Conservation (phyloP, 2,113 vertebrate genomes). For the Deroptyus accipitrinus region DNA sequence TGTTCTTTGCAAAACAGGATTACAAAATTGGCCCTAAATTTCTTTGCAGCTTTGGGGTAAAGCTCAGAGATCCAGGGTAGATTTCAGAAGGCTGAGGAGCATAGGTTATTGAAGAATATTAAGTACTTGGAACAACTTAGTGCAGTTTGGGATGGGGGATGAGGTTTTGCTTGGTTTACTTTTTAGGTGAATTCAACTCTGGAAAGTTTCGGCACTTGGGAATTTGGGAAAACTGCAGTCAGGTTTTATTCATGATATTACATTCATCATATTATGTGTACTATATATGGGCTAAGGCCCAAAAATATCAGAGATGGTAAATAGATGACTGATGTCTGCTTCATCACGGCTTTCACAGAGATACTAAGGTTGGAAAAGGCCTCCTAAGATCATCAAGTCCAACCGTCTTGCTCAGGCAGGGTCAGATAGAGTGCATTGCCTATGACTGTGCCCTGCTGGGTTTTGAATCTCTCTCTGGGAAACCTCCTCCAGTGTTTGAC, state of each 20-base stretch:
- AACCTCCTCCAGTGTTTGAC: not conserved
- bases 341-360: not conserved
- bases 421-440: not conserved
- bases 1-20: not conserved
- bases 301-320: not conserved
- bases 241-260: not conserved
- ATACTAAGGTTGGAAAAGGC: not conserved
- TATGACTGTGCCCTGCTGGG: accelerated
- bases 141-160: not conserved
- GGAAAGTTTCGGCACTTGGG: not conserved
- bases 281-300: not conserved
- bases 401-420: not conserved
- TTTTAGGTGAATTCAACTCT: not conserved
- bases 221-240: not conserved
- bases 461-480: not conserved
- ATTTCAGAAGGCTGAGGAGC: not conserved
- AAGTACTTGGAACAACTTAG: not conserved
- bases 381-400: not conserved
- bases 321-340: not conserved
- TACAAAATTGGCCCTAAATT: not conserved
- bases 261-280: not conserved
- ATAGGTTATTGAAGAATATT: not conserved
- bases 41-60: not conserved
- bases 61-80: not conserved
- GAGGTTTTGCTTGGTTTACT: not conserved